Evolutionary conservation across 1,140 invertebrate species (phyloP).

Genomic region (Monomorium pharaonis): DNA sequence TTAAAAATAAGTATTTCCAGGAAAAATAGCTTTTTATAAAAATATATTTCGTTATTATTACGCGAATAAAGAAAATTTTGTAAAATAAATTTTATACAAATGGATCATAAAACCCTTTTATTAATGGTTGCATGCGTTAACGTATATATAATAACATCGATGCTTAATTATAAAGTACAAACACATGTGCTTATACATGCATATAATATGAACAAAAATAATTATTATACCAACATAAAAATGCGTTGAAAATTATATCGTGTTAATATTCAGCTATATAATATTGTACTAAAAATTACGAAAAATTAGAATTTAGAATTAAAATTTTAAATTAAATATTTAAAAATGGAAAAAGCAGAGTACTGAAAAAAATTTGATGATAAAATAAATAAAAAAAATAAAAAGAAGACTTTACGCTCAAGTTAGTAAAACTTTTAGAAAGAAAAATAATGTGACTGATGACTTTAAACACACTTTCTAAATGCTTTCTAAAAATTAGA

Average conservation of each 20-base stretch:
- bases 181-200: not conserved
- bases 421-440: constrained; percentile 57
- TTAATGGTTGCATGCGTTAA: not conserved
- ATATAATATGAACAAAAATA: not conserved
- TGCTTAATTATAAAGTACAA: not conserved
- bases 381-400: not conserved
- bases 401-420: constrained; percentile 37
- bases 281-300: not conserved
- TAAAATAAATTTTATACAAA: constrained; percentile 11
- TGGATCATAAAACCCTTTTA: not conserved
- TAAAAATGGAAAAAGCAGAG: not conserved
- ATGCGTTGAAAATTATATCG: not conserved
- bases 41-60: not conserved
- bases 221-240: not conserved
- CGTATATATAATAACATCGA: not conserved
- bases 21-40: not conserved
- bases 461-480: not conserved
- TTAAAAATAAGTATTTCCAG: not conserved
- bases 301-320: constrained; percentile 11
- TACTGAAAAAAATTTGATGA: not conserved
- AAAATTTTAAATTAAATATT: not conserved
- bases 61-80: not conserved
- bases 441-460: not conserved
- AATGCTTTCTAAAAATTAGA: not conserved
- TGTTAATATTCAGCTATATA: not conserved